Evolutionary conservation across 2,797 vertebrate genomes (phyloP), one percentile per base, ranked within the genome.

Genomic region (Synanceia verrucosa): DNA sequence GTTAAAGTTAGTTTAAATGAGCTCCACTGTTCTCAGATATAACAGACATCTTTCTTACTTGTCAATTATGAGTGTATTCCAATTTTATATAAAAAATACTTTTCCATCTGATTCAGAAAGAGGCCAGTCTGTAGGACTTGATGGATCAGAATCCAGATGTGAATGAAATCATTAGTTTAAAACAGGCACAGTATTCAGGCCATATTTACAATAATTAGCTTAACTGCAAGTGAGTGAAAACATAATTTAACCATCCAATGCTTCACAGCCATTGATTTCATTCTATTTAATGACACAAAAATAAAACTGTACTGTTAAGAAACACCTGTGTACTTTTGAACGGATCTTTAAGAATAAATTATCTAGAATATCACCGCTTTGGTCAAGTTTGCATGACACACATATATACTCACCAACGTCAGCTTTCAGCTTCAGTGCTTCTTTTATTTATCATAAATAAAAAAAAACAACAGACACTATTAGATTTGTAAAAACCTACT

Each of bases 401-500:
- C n/a, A 50, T 19, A 19, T 56, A 51, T 37, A 31, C 28, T 4
- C 59, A 23, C 52, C 14, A 43, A 2, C 16, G 47, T 29, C 41
- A 18, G n/a, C 52, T 73, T 83, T 71, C 63, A 78, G 55, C 63
- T 74, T 75, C 46, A 65, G 61, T 76, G 61, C 57, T 78, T 61
- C 33, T 73, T 89, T 90, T 84, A 88, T 90, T 92, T 58, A 81
- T 84, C 74, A 88, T 89, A 88, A 92, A 91, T 85, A 78, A 85
- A 82, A 87, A 82, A n/a, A 88, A 82, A 70, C 68, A 86, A 79
- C 70, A 81, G 67, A 87, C 81, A 76, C 81, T 78, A 59, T 84
- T 71, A 57, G 60, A 84, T 88, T 78, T 70, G 81, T 92, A 90
- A 86, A 92, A 92, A 91, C 65, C 39, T 68, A 81, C 70, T 21